Percentiles rank a stretch among this genome's conserved stretches.
Conservation (phyloP, 2,113 vertebrate genomes). For the Podarcis cretensis region DNA sequence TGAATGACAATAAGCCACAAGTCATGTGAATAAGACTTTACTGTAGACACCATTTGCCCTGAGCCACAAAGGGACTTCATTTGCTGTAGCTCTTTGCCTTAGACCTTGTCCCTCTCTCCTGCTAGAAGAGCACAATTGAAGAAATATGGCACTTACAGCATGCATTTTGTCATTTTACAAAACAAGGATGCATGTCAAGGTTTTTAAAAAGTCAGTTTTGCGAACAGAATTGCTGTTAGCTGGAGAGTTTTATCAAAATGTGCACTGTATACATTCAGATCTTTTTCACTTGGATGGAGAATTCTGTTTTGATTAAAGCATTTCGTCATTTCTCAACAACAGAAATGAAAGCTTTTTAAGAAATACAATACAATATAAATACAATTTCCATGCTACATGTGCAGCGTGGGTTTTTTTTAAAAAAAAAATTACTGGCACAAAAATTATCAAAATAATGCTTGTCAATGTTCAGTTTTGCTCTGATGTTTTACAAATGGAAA, state of each 20-base stretch:
- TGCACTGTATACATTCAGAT: not conserved
- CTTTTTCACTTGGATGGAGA: not conserved
- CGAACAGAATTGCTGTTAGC: not conserved
- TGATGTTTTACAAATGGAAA: slow-evolving; percentile 5
- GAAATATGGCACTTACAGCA: not conserved
- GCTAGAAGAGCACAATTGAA: not conserved
- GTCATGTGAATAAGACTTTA: not conserved
- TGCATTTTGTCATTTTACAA: not conserved
- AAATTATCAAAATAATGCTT: not conserved
- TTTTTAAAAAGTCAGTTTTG: not conserved
- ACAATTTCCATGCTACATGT: not conserved
- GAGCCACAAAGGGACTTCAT: not conserved
- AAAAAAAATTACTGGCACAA: not conserved
- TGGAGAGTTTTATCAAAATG: not conserved
- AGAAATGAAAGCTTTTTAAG: not conserved
- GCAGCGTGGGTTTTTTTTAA: not conserved
- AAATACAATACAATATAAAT: slow-evolving; percentile 6
- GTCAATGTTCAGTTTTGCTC: not conserved
- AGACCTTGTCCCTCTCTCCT: not conserved
- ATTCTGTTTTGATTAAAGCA: slow-evolving; percentile 1
- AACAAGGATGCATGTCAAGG: not conserved
- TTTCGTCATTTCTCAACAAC: not conserved
- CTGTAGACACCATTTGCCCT: not conserved
- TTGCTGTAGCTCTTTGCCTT: not conserved
- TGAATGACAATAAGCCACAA: not conserved